Base-by-base conservation (phyloP, 2,888 invertebrate species). In the Mythimna impura region DNA sequence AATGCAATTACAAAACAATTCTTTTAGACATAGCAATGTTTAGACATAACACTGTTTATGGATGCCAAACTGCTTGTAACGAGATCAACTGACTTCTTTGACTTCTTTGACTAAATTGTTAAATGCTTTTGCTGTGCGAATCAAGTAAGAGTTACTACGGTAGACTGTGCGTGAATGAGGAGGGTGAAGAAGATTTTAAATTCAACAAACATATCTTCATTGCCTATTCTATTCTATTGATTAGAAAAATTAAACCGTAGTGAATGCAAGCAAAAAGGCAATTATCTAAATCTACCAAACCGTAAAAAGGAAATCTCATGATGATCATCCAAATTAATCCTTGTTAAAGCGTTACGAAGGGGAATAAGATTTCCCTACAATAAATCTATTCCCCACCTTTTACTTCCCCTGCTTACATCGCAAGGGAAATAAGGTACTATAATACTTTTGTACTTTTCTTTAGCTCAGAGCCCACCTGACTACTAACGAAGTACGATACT, bases 381-480 rank as follows among this genome's bases (percentile, higher is more conserved):
- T 55, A 69, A 68, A 76, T 78, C 67, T 10, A 66, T 66, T 43
- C 55, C 66, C 62, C 50, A 61, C 20, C 50, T 20, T 34, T 71
- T 30, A 20, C 66, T 57, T 66, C 14, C 36, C 58, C 60, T 66
- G 68, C 65, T 71, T 64, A 72, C 64, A 72, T 60, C 85, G 55
- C 79, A 54, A 60, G 80, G 82, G 86, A 82, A 85, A 85, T 84
- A 82, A 77, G 52, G 73, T 69, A 75, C 73, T 66, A 71, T 86
- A 76, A 75, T 82, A 78, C 75, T 78, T 83, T 81, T 75, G 75
- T 82, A 78, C 80, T 80, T 85, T 76, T 81, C 76, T 71, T 75
- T 71, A 66, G 76, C 47, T 64, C 40, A 65, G 55, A 68, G 40
- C 67, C 64, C 68, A 76, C 78, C 76, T 81, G 76, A 81, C 78